Base-by-base conservation (phyloP, 2,888 invertebrate genomes). In the Ormyrus rosae region DNA sequence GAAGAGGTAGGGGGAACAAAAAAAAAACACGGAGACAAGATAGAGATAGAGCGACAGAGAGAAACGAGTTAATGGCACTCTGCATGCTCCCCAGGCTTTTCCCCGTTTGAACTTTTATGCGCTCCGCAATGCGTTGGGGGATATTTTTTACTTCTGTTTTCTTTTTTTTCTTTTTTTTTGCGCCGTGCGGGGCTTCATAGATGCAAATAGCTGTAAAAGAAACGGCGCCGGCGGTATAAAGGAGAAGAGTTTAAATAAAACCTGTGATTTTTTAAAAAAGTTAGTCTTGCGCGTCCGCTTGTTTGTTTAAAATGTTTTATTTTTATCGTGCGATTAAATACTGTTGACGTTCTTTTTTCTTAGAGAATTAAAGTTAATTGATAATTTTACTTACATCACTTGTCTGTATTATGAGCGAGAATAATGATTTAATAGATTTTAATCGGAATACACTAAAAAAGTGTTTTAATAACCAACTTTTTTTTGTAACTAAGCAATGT, bases 11-110 rank as follows among this genome's bases (percentile, higher is more conserved):
- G 71, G 70, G 72, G 65, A 81, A 13, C 13, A 13, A 82, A 78
- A 80, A 80, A 51, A 60, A 65, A 56, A 56, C 48, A 55, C 48
- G 56, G 65, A 71, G 75, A 74, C 50, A 56, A 13, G 69, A 69
- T 46, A 58, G 48, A 63, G 67, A 58, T 72, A n/a, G 70, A 74
- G 11, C 60, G 19, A 64, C 48, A 72, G 61, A 63, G n/a, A 50
- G 19, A 75, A 55, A 60, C 51, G 70, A 77, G 68, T 67, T 75
- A 65, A 70, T 67, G 56, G 55, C n/a, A 65, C 72, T 67, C 34
- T 34, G 34, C 34, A 34, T 34, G 34, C 34, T 34, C 34, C 34
- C 34, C 34, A 34, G 34, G 34, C 34, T 34, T 34, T 34, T 34
- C 45, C 65, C 58, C 48, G 56, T 55, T 64, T 51, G 51, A 61